Conservation (phyloP, 2,797 vertebrate genomes). For the Falco concolor region DNA sequence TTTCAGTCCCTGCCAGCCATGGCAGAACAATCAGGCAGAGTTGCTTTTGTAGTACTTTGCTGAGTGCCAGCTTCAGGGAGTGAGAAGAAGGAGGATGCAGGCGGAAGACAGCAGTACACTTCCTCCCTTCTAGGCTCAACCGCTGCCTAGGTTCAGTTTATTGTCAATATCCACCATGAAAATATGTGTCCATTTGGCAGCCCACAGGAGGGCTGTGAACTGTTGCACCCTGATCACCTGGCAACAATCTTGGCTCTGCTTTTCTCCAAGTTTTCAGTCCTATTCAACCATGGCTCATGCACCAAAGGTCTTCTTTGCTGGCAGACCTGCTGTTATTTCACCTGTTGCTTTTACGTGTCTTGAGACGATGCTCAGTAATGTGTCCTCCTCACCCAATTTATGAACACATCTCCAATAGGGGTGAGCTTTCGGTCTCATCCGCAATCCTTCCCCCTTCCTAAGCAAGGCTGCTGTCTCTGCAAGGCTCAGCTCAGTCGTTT, state of each 20-base stretch:
- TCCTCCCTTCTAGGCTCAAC: not conserved
- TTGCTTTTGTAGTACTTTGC: not conserved
- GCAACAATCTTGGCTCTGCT: not conserved
- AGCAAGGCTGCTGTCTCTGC: not conserved
- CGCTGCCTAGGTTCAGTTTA: not conserved
- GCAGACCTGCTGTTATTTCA: not conserved
- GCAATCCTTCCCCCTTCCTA: not conserved
- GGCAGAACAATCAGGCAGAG: not conserved
- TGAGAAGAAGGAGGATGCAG: not conserved
- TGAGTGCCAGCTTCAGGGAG: not conserved
- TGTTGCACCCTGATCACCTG: not conserved
- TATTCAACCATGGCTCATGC: not conserved
- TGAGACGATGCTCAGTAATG: not conserved
- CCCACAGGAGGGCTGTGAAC: not conserved
- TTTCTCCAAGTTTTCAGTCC: not conserved
- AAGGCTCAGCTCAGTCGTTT: not conserved
- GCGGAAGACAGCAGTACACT: not conserved
- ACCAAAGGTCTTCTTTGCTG: not conserved
- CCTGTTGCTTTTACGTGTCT: not conserved
- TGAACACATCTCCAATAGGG: not conserved
- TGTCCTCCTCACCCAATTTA: not conserved
- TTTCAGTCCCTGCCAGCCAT: not conserved
- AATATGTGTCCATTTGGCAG: not conserved
- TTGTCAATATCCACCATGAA: not conserved
- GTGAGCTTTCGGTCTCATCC: not conserved